Evolutionary conservation across 2,797 vertebrate species (phyloP), one percentile per base, ranked within the genome.

Genomic region (Pseudopleuronectes americanus): DNA sequence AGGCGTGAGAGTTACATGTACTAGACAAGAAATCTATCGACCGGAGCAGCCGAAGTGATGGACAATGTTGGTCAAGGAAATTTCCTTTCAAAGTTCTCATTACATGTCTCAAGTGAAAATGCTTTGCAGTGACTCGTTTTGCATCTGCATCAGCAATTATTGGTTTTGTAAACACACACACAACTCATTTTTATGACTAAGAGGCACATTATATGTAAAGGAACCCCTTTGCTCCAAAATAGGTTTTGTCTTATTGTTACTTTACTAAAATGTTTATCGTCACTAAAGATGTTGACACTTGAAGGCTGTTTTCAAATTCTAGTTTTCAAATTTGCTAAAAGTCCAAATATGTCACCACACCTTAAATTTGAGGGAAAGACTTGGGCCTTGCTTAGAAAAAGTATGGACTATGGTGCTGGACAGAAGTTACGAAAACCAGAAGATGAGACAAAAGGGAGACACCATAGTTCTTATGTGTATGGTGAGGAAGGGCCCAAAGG

Each of bases 1-100:
- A 76, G 77, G 79, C 71, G 72, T 70, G 79, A 89, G 65, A 83
- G 77, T 76, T 74, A 66, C 56, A 77, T 58, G 52, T 31, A 79
- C 2, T 51, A 80, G 62, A 71, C 63, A 56, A 64, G 68, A 83
- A 64, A 80, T 74, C 43, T 17, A 59, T 73, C 66, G 36, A 71
- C 59, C 22, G 69, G 59, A 76, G 68, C 45, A 76, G 76, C 52
- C 21, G 80, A 79, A 56, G 48, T 53, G 24, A 75, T 74, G 55
- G 23, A 66, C 22, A 43, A 49, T 31, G 31, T 83, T 66, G 1
- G 38, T 45, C 68, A 28, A 53, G 38, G 43, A 64, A 71, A 21
- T 66, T 57, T 26, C 24, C 33, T 58, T 43, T 14, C 14, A 13
- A n/a, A 38, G n/a, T 52, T 23, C 23, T 36, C n/a, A 16, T 45